Conservation (phyloP, 2,113 vertebrate species). For the Microcebus lehilahytsara region DNA sequence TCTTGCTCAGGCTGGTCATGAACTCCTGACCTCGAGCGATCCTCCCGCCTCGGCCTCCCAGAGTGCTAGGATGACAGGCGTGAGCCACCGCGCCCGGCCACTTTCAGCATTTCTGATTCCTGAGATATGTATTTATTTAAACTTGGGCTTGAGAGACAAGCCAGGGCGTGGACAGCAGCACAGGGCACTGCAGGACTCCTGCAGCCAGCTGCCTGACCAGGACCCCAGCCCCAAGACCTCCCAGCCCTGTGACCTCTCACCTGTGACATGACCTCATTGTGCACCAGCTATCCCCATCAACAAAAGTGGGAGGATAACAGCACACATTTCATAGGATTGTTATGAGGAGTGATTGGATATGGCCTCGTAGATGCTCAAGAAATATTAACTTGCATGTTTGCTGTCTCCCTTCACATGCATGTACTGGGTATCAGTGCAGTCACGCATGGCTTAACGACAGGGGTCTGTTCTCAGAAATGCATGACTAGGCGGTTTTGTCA, state of each 20-base stretch:
- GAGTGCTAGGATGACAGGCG: no score
- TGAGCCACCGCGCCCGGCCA: no score
- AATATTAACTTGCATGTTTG: not conserved
- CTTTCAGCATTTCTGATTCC: not conserved
- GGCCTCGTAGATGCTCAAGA: not conserved
- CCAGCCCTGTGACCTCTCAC: not conserved
- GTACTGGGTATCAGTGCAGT: not conserved
- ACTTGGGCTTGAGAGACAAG: not conserved
- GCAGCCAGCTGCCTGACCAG: not conserved
- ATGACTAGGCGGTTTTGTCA: not conserved
- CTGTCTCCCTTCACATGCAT: not conserved
- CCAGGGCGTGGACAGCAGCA: not conserved
- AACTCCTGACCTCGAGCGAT: no score
- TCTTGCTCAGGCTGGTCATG: no score
- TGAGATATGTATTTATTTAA: not conserved
- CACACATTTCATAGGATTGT: not conserved
- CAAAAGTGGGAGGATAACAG: not conserved
- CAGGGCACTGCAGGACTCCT: rapidly evolving
- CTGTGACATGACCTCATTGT: not conserved
- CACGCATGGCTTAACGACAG: not conserved
- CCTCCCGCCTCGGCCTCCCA: no score
- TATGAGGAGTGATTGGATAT: not conserved
- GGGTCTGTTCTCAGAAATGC: not conserved
- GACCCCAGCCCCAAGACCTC: not conserved
- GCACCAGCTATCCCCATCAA: not conserved